Evolutionary conservation across 2,888 invertebrate genomes (phyloP).

Genomic region (Pseudococcus jackbeardsleyi): DNA sequence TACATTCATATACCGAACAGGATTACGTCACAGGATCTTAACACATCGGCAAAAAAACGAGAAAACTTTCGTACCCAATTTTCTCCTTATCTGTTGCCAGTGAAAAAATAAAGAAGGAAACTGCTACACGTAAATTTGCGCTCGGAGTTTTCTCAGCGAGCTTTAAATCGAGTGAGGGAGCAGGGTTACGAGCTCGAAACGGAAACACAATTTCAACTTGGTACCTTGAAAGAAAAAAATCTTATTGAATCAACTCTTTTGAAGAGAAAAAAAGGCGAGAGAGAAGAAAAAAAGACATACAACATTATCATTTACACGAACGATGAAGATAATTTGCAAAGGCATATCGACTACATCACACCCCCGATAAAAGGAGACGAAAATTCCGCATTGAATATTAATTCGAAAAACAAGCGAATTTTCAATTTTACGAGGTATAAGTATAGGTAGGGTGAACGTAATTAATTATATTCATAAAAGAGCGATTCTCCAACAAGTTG

Average conservation of each 20-base stretch:
- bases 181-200: not conserved
- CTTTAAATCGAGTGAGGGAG: not conserved
- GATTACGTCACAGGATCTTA: not conserved
- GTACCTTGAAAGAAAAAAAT: not conserved
- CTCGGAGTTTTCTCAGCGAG: not conserved
- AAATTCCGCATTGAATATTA: not conserved
- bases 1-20: not conserved
- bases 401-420: slow-evolving; percentile 5
- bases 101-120: not conserved
- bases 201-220: not conserved
- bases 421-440: not conserved
- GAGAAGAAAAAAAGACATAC: not conserved
- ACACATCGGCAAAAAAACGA: not conserved
- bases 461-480: slow-evolving; percentile 34
- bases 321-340: not conserved
- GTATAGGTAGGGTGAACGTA: not conserved
- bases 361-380: not conserved
- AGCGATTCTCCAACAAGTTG: not conserved
- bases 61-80: not conserved
- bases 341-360: not conserved
- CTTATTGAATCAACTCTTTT: not conserved
- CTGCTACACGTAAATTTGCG: not conserved
- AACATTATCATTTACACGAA: not conserved
- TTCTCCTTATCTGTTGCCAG: not conserved
- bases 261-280: not conserved